Evolutionary conservation across 2,888 invertebrate species (phyloP), one percentile per base, ranked within the genome.

Genomic region (Mylabris sibirica): DNA sequence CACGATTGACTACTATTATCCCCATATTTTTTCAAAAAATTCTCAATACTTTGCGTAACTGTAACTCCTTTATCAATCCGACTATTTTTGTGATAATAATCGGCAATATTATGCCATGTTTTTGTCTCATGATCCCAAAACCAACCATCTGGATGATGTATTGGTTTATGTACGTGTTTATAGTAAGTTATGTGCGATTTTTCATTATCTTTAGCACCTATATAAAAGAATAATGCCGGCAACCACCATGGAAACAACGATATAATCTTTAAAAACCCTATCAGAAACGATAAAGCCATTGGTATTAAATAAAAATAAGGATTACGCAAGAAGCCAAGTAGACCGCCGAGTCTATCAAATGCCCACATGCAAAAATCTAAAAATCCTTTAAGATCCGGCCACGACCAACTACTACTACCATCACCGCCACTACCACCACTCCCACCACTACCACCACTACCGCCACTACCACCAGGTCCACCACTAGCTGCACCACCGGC

Each of bases 161-260:
- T 83, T 78, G 74, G 87, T 79, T 69, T 81, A 71, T 84, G 84
- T 0, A 81, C 73, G 67, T 84, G 84, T 26, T 83, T 81, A 67
- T 83, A 80, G 72, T 80, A 77, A 20, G 78, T 70, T 22, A 83
- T 74, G 20, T 78, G 73, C 0, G 76, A 70, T 24, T 77, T 76
- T 63, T 79, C 77, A 12, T 78, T 77, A 59, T 72, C 74, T 64
- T 77, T 80, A 3, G 76, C 68, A n/a, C 78, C 76, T 4, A 79
- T 77, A 66, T 74, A 81, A 12, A 85, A 81, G 57, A 87, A 80
- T 12, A 85, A 78, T 3, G 85, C 86, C 0, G 91, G 89, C 69
- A 91, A 85, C 74, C 89, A 87, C 88, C 88, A 91, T 0, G 91
- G 92, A 66, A 91, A 88, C 71, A 92, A 83, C 59, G 91, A 86